phyloP scores from a whole-genome alignment of 2,888 invertebrate genomes.

The Eristalinus aeneus region DNA sequence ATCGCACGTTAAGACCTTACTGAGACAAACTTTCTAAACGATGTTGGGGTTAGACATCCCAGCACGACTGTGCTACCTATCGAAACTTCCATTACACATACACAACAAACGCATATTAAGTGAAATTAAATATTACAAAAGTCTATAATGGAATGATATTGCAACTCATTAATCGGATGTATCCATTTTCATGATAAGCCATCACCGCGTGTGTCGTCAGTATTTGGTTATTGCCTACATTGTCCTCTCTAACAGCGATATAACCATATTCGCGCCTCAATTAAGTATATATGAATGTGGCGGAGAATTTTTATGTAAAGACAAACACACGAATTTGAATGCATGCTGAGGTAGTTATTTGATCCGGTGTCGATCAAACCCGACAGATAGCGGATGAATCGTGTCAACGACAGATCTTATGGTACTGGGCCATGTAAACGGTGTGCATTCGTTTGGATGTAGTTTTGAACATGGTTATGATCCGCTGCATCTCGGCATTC shows the following conservation, averaged over 20 bases:
- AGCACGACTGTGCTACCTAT: not conserved
- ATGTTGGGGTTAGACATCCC: not conserved
- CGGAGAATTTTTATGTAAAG: not conserved
- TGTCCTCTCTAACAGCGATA: not conserved
- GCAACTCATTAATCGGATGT: conserved; percentile 22
- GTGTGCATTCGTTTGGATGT: not conserved
- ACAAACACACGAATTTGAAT: not conserved
- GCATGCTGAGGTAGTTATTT: not conserved
- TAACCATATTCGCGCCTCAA: not conserved
- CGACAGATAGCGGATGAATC: not conserved
- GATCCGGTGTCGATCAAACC: not conserved
- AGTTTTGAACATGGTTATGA: not conserved
- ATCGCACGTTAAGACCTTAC: no score
- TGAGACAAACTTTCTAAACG: no score
- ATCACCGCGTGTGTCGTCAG: not conserved
- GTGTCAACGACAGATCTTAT: not conserved
- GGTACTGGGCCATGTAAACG: not conserved
- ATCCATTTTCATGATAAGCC: conserved; percentile 23
- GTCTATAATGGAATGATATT: conserved; percentile 28
- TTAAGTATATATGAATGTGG: conserved; percentile 7
- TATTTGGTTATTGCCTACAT: conserved; percentile 21
- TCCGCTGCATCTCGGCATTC: not conserved
- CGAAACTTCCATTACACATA: conserved; percentile 12
- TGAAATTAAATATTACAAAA: conserved; percentile 19
- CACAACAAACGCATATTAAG: conserved; percentile 16